A percentile compares a stretch with the other conserved stretches of the same genome.
These are phyloP conservation scores for Ranitomeya imitator DNA, from an alignment of 2,113 vertebrate species.

Conservation along the genomic window DNA sequence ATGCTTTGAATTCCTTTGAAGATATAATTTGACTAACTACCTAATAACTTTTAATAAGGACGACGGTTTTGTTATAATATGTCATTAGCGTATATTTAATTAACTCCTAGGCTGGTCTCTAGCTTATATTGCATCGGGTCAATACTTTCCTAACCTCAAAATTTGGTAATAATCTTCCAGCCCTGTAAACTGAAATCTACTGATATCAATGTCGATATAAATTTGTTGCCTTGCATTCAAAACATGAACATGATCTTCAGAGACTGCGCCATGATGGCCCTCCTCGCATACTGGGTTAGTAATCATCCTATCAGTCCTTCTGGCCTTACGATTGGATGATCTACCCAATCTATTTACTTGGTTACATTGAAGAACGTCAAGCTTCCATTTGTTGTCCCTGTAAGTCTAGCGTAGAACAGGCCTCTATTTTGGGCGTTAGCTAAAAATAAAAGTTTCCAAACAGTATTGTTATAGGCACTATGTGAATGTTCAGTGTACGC, in stretches of 20 bases:
- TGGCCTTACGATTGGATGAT: not conserved
- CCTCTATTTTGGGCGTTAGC: not conserved
- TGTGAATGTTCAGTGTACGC: too few species aligned
- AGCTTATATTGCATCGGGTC: constrained; percentile 75
- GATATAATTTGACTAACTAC: constrained; percentile 89
- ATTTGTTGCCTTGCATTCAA: not conserved
- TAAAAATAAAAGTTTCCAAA: not conserved
- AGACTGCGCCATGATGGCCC: not conserved
- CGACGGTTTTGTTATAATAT: constrained; percentile 84
- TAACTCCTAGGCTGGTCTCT: constrained; percentile 73
- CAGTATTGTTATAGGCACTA: not conserved
- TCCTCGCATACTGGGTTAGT: not conserved
- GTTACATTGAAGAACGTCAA: not conserved
- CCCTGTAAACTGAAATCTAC: constrained; percentile 58
- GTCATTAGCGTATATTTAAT: constrained; percentile 81
- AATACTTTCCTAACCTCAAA: constrained; percentile 73
- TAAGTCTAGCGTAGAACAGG: not conserved
- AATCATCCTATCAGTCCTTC: not conserved
- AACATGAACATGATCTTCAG: not conserved
- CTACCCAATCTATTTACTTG: not conserved
- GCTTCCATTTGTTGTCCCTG: not conserved
- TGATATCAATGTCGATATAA: constrained; percentile 51
- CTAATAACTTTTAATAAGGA: constrained; percentile 92
- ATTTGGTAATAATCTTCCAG: constrained; percentile 73
- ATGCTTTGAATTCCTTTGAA: constrained; percentile 86